Evolutionary conservation across 2,797 vertebrate genomes (phyloP), one percentile per base, ranked within the genome.

Genomic region (Nannoperca australis): DNA sequence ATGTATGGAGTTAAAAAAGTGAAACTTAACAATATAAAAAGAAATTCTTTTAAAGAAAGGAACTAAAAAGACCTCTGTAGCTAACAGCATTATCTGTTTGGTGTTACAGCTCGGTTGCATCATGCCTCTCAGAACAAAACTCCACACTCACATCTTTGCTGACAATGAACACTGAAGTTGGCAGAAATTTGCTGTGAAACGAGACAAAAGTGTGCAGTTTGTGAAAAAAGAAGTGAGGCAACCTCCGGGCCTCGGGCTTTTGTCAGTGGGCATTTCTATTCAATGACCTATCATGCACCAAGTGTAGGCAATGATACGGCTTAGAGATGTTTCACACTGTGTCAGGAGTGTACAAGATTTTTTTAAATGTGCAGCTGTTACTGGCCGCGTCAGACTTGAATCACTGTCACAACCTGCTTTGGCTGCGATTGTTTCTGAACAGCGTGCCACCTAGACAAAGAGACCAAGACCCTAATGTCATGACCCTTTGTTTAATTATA

Each of bases 101-200:
- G 90, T 94, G 93, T 96, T 96, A 94, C 95, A 95, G 93, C 91
- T 83, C 27, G 83, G 92, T 96, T 96, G 95, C 95, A 96, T 96
- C 95, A 96, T 94, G 93, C 89, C 94, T 91, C 93, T 91, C 93
- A 94, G 93, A 95, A 95, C 91, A 92, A 92, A 94, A 92, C 91
- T 92, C 90, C 90, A 85, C 92, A 93, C 94, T 94, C 93, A 91
- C 93, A 94, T 94, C 94, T 95, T 95, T 93, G 92, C 95, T 95
- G 95, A 95, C 94, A 95, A 95, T 93, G 93, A 95, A 94, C 92
- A 93, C 94, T 95, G 94, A 94, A 95, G 93, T 94, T 95, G 92
- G 94, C 92, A 95, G 94, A 95, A 92, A 88, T 94, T 94, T 94
- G 92, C 94, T 94, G 91, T 93, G 93, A 95, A 95, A 95, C 89